A percentile compares a stretch with the other conserved stretches of the same genome.
These are phyloP conservation scores for Oligia strigilis DNA, from an alignment of 2,888 invertebrate genomes.

Conservation along the genomic window DNA sequence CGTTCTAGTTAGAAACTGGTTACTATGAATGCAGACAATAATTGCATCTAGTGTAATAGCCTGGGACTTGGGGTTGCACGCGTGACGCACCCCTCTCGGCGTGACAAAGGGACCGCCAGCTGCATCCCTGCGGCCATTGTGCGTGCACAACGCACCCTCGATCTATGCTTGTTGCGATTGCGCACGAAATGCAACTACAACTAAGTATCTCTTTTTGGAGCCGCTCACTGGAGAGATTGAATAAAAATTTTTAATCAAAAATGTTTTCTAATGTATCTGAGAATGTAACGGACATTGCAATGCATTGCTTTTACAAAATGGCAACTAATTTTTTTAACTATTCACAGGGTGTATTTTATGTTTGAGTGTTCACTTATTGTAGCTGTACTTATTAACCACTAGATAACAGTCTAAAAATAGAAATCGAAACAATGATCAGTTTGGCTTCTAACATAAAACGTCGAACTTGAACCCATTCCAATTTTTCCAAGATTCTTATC, in stretches of 20 bases:
- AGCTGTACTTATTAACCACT: not conserved
- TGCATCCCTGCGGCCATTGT: slow-evolving; percentile 72
- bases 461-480: slow-evolving; percentile 40
- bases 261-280: not conserved
- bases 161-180: slow-evolving; percentile 67
- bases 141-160: slow-evolving; percentile 70
- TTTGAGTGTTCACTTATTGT: not conserved
- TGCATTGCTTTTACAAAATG: not conserved
- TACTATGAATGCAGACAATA: slow-evolving; percentile 40
- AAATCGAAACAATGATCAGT: not conserved
- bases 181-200: slow-evolving; percentile 47
- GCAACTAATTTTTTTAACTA: not conserved
- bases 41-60: slow-evolving; percentile 40
- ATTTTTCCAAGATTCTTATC: slow-evolving; percentile 12
- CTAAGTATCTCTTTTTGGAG: slow-evolving; percentile 22
- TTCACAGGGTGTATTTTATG: not conserved
- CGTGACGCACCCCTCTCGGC: slow-evolving; percentile 54
- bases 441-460: slow-evolving; percentile 11
- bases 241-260: not conserved
- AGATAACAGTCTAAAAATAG: slow-evolving; percentile 16
- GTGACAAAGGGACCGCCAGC: slow-evolving; percentile 71
- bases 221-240: not conserved
- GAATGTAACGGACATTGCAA: not conserved
- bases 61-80: slow-evolving; percentile 42
- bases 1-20: slow-evolving; percentile 44